Conservation (phyloP, 92 coral and sea anemone genomes). For the Bergia sp. region DNA sequence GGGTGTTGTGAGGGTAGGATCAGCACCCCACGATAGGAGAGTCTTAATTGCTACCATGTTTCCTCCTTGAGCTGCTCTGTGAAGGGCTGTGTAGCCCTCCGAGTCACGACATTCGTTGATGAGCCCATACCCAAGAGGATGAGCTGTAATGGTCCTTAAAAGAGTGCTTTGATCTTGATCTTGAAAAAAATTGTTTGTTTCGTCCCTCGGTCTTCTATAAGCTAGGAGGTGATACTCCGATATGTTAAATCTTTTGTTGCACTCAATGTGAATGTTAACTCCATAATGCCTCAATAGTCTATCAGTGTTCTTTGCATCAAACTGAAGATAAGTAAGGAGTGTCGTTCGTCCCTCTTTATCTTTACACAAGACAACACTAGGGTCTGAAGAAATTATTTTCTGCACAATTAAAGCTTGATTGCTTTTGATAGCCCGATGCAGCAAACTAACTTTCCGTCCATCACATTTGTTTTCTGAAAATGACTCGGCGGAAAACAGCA, state of each 20-base stretch:
- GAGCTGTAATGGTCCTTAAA: slow-evolving; percentile 11
- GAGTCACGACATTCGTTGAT: slow-evolving; percentile 69
- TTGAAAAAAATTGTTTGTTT: too few relatives aligned
- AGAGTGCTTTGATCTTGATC: too few relatives aligned
- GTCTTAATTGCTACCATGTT: slow-evolving; percentile 52
- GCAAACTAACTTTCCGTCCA: not conserved
- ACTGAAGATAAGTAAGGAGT: slow-evolving; percentile 54
- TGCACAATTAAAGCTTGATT: slow-evolving; percentile 4
- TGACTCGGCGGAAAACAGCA: too few relatives aligned
- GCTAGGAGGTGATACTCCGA: slow-evolving; percentile 77
- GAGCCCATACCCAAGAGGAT: slow-evolving; percentile 28
- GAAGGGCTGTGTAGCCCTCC: slow-evolving; percentile 73
- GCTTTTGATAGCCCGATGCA: slow-evolving; percentile 35
- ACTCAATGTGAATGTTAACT: slow-evolving; percentile 51
- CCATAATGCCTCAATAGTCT: slow-evolving; percentile 52
- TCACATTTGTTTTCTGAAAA: slow-evolving; percentile 9
- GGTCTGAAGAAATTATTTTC: too few relatives aligned
- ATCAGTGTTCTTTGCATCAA: slow-evolving; percentile 60
- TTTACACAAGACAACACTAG: too few relatives aligned
- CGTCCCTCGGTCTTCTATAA: slow-evolving; percentile 44
- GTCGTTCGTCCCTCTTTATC: slow-evolving; percentile 49
- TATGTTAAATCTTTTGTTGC: slow-evolving; percentile 49
- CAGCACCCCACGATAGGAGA: slow-evolving; percentile 61
- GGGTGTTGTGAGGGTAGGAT: slow-evolving; percentile 29
- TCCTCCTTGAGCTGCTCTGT: slow-evolving; percentile 82